These are phyloP conservation scores for Sepiola atlantica DNA, from an alignment of 2,888 invertebrate species.

Conservation along the genomic window DNA sequence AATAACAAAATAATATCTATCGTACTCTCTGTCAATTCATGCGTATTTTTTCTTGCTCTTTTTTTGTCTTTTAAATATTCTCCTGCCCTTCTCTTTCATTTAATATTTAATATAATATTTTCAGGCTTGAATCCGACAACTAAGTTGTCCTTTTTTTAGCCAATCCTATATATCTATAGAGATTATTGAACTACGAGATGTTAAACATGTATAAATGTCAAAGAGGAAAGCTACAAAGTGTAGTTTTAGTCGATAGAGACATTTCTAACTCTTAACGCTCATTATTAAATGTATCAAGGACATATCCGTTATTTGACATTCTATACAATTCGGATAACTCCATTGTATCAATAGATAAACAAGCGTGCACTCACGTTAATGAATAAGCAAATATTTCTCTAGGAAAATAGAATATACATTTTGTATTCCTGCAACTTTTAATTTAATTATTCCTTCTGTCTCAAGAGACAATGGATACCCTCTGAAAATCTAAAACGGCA, in stretches of 20 bases:
- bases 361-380: background rate
- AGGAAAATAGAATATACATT: background rate
- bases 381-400: background rate
- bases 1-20: background rate
- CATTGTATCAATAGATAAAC: background rate
- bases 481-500: too few species aligned
- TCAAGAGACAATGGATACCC: too few species aligned
- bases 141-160: background rate
- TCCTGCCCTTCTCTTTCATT: background rate
- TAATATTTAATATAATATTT: background rate
- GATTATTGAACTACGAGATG: background rate
- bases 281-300: background rate
- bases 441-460: too few species aligned
- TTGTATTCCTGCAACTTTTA: background rate
- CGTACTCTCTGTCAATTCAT: background rate
- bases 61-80: background rate
- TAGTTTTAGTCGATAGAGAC: background rate
- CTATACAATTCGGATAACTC: background rate
- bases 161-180: background rate
- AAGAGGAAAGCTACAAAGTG: background rate
- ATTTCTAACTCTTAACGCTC: background rate
- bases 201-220: background rate
- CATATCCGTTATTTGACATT: background rate
- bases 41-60: background rate
- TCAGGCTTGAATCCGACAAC: background rate